These are phyloP conservation scores for Kryphioiulus occultus DNA, from an alignment of 2,888 invertebrate genomes.

Conservation along the genomic window DNA sequence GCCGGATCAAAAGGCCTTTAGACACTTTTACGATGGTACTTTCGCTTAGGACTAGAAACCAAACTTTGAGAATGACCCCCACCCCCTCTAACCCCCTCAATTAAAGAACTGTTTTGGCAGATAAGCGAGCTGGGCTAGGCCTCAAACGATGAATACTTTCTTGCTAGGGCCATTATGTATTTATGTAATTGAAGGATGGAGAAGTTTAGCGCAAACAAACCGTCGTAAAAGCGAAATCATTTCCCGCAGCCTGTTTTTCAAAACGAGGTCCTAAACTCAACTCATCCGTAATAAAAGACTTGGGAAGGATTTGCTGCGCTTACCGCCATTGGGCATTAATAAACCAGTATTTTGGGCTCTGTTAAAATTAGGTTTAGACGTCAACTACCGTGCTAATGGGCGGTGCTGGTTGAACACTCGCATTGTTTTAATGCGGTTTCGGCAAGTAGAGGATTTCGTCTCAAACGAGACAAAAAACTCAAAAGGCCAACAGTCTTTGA, in stretches of 20 bases:
- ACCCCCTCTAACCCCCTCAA: not conserved
- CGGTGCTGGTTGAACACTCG: not conserved
- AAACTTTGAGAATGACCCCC: not conserved
- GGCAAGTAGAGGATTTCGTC: not conserved
- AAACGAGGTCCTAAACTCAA: not conserved
- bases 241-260: not conserved
- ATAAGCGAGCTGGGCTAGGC: not conserved
- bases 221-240: not conserved
- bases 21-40: not conserved
- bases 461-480: too few relatives aligned
- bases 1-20: not conserved
- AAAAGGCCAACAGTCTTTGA: too few relatives aligned
- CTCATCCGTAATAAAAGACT: not conserved
- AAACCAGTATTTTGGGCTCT: not conserved
- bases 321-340: not conserved
- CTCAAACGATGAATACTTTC: not conserved
- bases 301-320: not conserved
- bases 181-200: not conserved
- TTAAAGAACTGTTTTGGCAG: not conserved
- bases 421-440: not conserved
- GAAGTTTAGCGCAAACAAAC: slow-evolving; percentile 6
- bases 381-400: not conserved
- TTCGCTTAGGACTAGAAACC: not conserved
- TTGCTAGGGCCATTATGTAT: not conserved
- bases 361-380: slow-evolving; percentile 27